Conservation (phyloP, 2,113 vertebrate species). For the Eolophus roseicapilla region DNA sequence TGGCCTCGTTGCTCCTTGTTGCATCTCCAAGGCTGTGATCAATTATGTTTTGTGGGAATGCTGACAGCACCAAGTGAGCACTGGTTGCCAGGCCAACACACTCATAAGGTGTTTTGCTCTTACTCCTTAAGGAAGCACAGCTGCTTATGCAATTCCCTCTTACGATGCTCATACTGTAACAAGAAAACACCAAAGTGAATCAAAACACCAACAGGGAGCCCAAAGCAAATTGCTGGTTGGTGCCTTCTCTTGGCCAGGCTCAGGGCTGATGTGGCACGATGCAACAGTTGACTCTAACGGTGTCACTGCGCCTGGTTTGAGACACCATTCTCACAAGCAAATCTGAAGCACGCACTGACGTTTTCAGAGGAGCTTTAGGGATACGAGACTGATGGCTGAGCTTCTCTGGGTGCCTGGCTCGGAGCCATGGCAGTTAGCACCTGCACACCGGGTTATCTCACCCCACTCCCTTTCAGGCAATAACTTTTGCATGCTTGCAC, state of each 20-base stretch:
- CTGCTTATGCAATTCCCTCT: not conserved
- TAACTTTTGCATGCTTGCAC: not conserved
- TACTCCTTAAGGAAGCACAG: not conserved
- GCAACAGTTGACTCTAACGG: not conserved
- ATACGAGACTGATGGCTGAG: not conserved
- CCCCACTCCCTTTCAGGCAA: not conserved
- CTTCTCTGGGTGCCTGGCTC: not conserved
- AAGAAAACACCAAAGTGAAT: not conserved
- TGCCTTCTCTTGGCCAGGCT: not conserved
- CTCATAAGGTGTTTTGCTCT: not conserved
- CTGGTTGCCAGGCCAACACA: slow-evolving; percentile 46
- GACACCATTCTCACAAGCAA: accelerated
- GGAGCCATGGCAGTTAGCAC: not conserved
- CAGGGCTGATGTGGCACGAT: accelerated
- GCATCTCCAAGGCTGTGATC: not conserved
- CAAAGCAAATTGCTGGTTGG: not conserved
- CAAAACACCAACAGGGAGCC: not conserved
- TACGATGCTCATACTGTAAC: not conserved
- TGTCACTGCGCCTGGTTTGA: not conserved
- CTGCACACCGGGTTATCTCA: not conserved
- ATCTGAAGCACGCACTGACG: not conserved
- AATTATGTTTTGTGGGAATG: not conserved
- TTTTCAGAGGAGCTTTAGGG: not conserved
- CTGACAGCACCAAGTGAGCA: not conserved
- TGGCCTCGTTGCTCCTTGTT: not conserved